A percentile compares a stretch with the other conserved stretches of the same genome.
Conservation (phyloP, 2,797 vertebrate species). For the Oreochromis grahami region DNA sequence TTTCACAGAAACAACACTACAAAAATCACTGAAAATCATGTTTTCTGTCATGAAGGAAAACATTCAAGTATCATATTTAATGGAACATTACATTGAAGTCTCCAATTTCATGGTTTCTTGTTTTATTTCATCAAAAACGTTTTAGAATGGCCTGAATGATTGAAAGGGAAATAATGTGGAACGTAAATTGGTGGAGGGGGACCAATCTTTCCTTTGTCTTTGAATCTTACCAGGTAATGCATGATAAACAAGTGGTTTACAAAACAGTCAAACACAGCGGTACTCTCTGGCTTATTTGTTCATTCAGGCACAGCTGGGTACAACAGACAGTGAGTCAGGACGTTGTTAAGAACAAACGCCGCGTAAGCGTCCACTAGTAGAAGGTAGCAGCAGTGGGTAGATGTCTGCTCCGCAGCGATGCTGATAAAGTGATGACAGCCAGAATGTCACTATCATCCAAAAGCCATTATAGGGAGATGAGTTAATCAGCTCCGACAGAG, state of each 20-base stretch:
- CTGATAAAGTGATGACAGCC: constrained; percentile 1
- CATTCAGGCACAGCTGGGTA: background rate
- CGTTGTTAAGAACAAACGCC: background rate
- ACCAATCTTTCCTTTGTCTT: background rate
- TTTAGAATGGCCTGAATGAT: background rate
- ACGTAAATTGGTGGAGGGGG: background rate
- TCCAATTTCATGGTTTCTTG: background rate
- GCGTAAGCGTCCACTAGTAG: background rate
- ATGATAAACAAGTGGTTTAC: background rate
- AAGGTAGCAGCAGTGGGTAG: background rate
- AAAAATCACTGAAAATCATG: background rate
- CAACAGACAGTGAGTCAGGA: background rate
- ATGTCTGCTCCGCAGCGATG: background rate
- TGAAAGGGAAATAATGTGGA: background rate
- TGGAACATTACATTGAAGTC: background rate
- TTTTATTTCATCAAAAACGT: background rate
- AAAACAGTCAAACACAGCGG: background rate
- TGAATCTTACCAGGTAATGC: background rate
- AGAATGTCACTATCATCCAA: constrained; percentile 1
- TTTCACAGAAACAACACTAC: background rate
- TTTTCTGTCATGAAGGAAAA: background rate
- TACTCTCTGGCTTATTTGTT: background rate
- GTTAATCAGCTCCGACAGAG: background rate
- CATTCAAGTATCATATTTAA: background rate
- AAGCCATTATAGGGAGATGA: constrained; percentile 1